Percentiles rank a stretch among this genome's conserved stretches.
Conservation (phyloP, 2,797 vertebrate genomes). For the Heterohyrax brucei region DNA sequence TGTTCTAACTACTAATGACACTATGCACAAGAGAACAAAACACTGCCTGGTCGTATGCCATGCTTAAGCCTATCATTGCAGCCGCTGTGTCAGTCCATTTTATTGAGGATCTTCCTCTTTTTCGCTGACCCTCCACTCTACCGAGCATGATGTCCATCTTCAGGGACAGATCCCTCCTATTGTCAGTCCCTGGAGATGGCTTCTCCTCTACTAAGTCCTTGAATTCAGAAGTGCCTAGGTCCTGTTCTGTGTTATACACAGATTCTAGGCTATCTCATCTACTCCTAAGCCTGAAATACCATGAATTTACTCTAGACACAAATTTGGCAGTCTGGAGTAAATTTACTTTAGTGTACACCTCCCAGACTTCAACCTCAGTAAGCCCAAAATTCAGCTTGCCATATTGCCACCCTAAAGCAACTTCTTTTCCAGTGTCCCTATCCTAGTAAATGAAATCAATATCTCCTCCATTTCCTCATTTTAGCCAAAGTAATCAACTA, state of each 20-base stretch:
- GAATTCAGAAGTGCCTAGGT: not conserved
- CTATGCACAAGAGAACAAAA: too few species aligned
- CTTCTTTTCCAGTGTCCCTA: not conserved
- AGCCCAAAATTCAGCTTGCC: not conserved
- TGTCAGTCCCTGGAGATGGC: too few species aligned
- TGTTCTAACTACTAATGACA: too few species aligned
- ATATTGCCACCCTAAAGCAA: not conserved
- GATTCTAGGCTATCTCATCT: not conserved
- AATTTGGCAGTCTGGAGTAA: not conserved
- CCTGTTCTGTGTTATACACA: not conserved
- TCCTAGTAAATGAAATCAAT: conserved; percentile 12
- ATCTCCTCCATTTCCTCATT: not conserved
- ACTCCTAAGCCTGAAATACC: not conserved
- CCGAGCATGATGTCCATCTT: too few species aligned
- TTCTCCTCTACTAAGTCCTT: not conserved
- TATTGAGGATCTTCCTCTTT: too few species aligned
- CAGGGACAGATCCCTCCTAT: too few species aligned
- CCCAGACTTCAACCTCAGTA: not conserved
- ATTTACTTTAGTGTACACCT: not conserved
- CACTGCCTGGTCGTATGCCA: too few species aligned
- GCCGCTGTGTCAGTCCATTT: too few species aligned
- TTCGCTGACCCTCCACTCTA: too few species aligned
- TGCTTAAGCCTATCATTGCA: too few species aligned
- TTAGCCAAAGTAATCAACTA: not conserved
- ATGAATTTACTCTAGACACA: not conserved